These are phyloP conservation scores for Tursiops truncatus DNA, from an alignment of 2,113 vertebrate species.

Conservation along the genomic window DNA sequence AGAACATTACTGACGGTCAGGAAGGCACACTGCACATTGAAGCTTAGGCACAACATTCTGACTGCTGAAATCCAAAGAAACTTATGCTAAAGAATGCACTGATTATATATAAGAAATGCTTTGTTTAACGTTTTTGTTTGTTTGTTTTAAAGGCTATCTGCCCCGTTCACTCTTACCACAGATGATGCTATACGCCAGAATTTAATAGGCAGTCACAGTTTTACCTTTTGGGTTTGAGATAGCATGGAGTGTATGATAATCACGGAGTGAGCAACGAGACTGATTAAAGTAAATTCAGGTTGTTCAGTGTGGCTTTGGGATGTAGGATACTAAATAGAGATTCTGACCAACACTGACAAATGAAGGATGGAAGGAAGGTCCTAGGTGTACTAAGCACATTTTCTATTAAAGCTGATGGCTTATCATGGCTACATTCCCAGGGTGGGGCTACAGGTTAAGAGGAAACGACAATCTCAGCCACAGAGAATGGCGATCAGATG, in stretches of 20 bases:
- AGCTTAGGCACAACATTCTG: constrained; percentile 72
- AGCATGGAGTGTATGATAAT: not conserved
- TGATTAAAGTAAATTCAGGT: not conserved
- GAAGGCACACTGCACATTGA: constrained; percentile 71
- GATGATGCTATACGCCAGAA: not conserved
- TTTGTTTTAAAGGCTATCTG: not conserved
- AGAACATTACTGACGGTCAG: constrained; percentile 82
- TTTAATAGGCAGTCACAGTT: constrained; percentile 2
- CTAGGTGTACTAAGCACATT: not conserved
- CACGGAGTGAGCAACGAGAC: not conserved
- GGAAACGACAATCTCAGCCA: not conserved
- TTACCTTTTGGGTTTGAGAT: not conserved
- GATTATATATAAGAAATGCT: constrained; percentile 72
- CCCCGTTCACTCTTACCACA: fast-evolving
- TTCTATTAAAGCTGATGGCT: not conserved
- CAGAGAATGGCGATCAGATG: not conserved
- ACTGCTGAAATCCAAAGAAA: constrained; percentile 77
- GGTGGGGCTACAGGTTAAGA: not conserved
- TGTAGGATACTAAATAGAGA: not conserved
- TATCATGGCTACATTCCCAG: not conserved
- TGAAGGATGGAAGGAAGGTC: not conserved
- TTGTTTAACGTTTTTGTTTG: constrained; percentile 37
- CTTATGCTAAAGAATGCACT: constrained; percentile 59
- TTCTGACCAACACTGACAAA: not conserved
- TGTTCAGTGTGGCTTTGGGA: not conserved